Evolutionary conservation across 2,113 vertebrate species (phyloP).

Genomic region (Saccopteryx bilineata): DNA sequence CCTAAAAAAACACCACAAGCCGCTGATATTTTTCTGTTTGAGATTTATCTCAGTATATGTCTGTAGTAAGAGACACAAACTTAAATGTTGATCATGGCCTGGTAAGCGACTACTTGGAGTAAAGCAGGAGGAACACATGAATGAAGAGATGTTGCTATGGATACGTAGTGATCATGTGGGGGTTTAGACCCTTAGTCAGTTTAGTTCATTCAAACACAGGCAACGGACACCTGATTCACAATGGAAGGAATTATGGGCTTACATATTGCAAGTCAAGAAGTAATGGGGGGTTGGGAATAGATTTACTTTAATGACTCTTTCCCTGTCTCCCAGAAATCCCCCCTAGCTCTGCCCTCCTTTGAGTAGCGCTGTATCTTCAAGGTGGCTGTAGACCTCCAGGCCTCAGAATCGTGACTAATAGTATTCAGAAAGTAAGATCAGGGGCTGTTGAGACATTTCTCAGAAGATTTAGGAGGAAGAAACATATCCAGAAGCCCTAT

Average conservation of each 20-base stretch:
- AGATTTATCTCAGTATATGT: background rate
- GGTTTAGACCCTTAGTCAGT: accelerated
- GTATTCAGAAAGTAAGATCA: background rate
- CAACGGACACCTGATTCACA: background rate
- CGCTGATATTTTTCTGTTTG: background rate
- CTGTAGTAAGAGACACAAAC: background rate
- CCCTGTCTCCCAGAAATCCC: background rate
- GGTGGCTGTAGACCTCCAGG: accelerated
- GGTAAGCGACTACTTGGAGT: background rate
- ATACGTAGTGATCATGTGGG: accelerated
- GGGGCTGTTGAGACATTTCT: background rate
- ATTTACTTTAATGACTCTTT: background rate
- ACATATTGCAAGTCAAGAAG: too few species aligned
- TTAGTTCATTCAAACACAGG: background rate
- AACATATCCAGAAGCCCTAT: background rate
- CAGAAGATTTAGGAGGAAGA: background rate
- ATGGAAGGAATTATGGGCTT: background rate
- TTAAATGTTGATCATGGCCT: too few species aligned
- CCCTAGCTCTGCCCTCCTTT: background rate
- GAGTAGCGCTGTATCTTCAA: background rate
- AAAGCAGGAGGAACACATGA: background rate
- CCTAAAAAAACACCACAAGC: background rate
- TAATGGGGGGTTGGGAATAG: background rate
- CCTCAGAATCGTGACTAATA: background rate
- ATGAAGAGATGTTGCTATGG: background rate